Evolutionary conservation across 2,113 vertebrate genomes (phyloP).

Genomic region (Mus spicilegus): DNA sequence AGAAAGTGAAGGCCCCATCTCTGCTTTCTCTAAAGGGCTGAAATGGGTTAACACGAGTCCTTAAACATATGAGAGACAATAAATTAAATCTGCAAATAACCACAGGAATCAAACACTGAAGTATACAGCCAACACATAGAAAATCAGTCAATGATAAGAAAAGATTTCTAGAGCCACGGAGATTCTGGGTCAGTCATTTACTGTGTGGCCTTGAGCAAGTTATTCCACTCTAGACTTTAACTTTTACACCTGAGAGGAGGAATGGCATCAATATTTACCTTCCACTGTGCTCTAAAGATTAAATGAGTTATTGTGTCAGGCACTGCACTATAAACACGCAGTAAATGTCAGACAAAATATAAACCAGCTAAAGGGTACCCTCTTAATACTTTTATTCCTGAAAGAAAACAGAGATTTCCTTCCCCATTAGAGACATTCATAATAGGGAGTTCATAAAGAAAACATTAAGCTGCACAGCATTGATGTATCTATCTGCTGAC

Average conservation of each 20-base stretch:
- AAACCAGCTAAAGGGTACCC: conserved; percentile 1
- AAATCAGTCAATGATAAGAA: not conserved
- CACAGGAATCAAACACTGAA: conserved; percentile 28
- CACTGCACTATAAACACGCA: not conserved
- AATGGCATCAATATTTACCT: not conserved
- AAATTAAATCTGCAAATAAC: conserved; percentile 41
- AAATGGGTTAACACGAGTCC: not conserved
- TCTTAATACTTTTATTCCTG: conserved; percentile 29
- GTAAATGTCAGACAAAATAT: conserved; percentile 47
- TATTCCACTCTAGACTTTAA: not conserved
- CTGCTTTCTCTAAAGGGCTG: conserved; percentile 16
- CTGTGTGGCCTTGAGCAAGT: not conserved
- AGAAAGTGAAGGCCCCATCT: not conserved
- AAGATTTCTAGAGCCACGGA: not conserved
- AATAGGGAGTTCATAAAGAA: conserved; percentile 10
- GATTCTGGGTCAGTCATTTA: not conserved
- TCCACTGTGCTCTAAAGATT: conserved; percentile 28
- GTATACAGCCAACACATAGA: not conserved
- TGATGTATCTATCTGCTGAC: not conserved
- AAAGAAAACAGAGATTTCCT: conserved; percentile 40
- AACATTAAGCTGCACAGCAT: not conserved
- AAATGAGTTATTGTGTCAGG: conserved; percentile 1
- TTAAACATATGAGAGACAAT: not conserved
- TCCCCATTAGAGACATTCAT: not conserved
- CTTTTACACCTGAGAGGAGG: not conserved